phyloP scores from a whole-genome alignment of 2,888 invertebrate species.

The Drosophila nigricruria region DNA sequence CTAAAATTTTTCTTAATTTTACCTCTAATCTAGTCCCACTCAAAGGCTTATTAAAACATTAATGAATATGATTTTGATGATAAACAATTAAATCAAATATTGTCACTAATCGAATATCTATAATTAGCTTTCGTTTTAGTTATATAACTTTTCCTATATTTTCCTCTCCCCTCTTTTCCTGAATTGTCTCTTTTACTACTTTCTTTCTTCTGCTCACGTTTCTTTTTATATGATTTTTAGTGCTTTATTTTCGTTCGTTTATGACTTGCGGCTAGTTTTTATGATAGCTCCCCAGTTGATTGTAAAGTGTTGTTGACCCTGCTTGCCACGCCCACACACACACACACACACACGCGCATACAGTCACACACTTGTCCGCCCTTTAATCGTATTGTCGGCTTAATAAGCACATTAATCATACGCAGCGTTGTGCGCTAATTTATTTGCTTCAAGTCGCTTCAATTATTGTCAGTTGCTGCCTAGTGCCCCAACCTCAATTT shows the following conservation, averaged over 20 bases:
- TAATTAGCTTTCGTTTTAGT: neutral
- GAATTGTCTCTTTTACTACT: neutral
- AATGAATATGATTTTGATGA: neutral
- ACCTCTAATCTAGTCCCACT: neutral
- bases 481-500: constrained; percentile 1
- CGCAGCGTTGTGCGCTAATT: constrained; percentile 73
- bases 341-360: constrained; percentile 5
- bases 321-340: constrained; percentile 28
- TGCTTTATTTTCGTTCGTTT: constrained; percentile 12
- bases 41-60: neutral
- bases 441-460: constrained; percentile 70
- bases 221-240: constrained; percentile 1
- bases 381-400: constrained; percentile 45
- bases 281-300: constrained; percentile 36
- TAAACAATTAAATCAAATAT: neutral
- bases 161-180: neutral
- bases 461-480: constrained; percentile 54
- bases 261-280: constrained; percentile 26
- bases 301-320: constrained; percentile 61
- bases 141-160: neutral
- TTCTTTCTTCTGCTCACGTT: neutral
- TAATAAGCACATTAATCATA: constrained; percentile 79
- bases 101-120: neutral
- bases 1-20: neutral
- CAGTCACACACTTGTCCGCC: neutral